A percentile compares a stretch with the other conserved stretches of the same genome.
Evolutionary conservation across 2,113 vertebrate species (phyloP).

Genomic region (Hemiscyllium ocellatum): DNA sequence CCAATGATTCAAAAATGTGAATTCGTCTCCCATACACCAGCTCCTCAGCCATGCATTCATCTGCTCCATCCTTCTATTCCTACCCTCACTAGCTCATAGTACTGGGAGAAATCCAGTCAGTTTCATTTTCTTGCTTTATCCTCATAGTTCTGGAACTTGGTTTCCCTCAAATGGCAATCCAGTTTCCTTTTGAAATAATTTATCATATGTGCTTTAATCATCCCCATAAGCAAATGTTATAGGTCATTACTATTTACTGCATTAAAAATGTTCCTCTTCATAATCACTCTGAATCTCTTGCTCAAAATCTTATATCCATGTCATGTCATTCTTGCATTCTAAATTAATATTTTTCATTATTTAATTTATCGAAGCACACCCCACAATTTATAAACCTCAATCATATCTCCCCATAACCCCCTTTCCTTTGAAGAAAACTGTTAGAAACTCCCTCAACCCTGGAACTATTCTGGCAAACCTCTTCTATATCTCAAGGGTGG

Average conservation of each 20-base stretch:
- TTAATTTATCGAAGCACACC: background rate
- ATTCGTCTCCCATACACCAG: no score
- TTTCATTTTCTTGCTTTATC: background rate
- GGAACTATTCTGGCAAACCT: no score
- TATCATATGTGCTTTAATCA: background rate
- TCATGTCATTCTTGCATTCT: background rate
- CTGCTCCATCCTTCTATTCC: no score
- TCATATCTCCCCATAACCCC: background rate
- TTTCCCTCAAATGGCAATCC: background rate
- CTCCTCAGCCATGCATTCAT: no score
- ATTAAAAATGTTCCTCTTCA: background rate
- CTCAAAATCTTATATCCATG: no score
- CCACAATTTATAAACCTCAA: background rate
- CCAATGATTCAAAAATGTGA: no score
- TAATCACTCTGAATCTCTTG: background rate
- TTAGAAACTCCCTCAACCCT: background rate
- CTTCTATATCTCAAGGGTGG: no score
- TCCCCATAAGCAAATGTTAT: background rate
- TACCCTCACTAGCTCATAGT: no score
- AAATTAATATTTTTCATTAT: background rate
- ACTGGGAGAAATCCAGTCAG: background rate
- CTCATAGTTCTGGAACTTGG: background rate
- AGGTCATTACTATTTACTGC: background rate
- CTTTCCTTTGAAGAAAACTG: background rate
- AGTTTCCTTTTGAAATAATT: background rate